phyloP scores from a whole-genome alignment of 1,140 invertebrate genomes.

The Drosophila subobscura region DNA sequence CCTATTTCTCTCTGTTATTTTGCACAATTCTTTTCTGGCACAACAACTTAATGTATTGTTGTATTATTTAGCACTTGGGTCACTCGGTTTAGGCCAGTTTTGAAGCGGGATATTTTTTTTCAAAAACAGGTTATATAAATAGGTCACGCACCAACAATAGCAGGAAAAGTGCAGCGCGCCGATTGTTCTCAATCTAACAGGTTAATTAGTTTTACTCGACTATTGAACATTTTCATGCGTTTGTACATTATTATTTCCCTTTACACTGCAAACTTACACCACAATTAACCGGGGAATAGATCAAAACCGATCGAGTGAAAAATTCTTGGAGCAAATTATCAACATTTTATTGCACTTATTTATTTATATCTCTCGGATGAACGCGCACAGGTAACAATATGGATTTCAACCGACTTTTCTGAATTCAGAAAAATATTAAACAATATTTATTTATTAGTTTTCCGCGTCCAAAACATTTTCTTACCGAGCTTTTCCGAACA shows the following conservation, averaged over 20 bases:
- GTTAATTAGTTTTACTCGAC: conserved; percentile 38
- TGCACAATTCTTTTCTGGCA: conserved; percentile 33
- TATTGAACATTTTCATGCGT: conserved; percentile 25
- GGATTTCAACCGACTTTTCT: no score
- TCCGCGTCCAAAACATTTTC: no score
- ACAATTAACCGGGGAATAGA: conserved; percentile 36
- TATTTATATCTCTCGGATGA: background rate
- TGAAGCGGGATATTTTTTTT: conserved; percentile 67
- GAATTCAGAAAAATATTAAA: no score
- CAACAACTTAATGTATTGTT: conserved; percentile 23
- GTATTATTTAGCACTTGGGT: conserved; percentile 33
- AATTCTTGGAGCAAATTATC: background rate
- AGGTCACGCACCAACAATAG: conserved; percentile 75
- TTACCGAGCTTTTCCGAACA: no score
- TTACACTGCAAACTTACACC: conserved; percentile 42
- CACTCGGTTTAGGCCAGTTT: conserved; percentile 28
- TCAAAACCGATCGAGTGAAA: conserved; percentile 41
- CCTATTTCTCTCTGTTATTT: conserved; percentile 31
- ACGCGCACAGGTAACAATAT: no score
- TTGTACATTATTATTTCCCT: conserved; percentile 27
- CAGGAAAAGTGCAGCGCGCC: conserved; percentile 63
- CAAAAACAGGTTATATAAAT: conserved; percentile 82
- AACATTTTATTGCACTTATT: background rate
- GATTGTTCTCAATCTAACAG: conserved; percentile 47
- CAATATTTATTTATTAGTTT: no score